Percentiles rank a stretch among this genome's conserved stretches.
Evolutionary conservation across 2,797 vertebrate genomes (phyloP).

Genomic region (Apodemus agrarius): DNA sequence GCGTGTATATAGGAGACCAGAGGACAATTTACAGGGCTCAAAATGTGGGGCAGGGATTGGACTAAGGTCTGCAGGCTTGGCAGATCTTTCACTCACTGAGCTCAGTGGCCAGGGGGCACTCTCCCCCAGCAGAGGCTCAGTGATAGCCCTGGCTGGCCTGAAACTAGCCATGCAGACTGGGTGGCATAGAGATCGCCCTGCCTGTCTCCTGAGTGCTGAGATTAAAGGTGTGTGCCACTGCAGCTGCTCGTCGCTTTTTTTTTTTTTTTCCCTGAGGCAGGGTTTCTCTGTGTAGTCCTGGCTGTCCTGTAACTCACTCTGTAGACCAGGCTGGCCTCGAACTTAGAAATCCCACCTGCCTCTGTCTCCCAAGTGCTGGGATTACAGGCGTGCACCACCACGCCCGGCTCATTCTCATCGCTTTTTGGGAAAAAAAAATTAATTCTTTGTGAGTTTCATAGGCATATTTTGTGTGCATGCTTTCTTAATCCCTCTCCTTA

Average conservation of each 20-base stretch:
- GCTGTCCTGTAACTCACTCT: too few species aligned
- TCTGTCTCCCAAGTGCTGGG: background rate
- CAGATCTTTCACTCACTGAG: background rate
- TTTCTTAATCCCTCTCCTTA: background rate
- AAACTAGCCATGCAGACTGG: background rate
- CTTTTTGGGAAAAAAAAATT: background rate
- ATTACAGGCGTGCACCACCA: rapidly evolving
- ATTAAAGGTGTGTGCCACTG: too few species aligned
- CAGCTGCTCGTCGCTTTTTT: background rate
- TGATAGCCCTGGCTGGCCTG: background rate
- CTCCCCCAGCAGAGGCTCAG: background rate
- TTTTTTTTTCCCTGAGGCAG: too few species aligned
- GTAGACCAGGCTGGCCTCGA: too few species aligned
- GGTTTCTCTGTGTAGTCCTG: too few species aligned
- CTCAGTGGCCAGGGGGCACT: background rate
- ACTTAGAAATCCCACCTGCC: too few species aligned
- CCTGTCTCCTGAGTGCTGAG: background rate
- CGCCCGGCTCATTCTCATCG: background rate
- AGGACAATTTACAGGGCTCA: background rate
- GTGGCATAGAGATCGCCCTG: background rate
- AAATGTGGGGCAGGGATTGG: background rate
- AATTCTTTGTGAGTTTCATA: background rate
- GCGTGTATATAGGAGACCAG: background rate
- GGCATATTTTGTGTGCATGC: background rate
- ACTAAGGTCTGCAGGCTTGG: background rate